Percentiles rank a stretch among this genome's conserved stretches.
phyloP scores from a whole-genome alignment of 2,888 invertebrate genomes.

The Dynastes hyllus region DNA sequence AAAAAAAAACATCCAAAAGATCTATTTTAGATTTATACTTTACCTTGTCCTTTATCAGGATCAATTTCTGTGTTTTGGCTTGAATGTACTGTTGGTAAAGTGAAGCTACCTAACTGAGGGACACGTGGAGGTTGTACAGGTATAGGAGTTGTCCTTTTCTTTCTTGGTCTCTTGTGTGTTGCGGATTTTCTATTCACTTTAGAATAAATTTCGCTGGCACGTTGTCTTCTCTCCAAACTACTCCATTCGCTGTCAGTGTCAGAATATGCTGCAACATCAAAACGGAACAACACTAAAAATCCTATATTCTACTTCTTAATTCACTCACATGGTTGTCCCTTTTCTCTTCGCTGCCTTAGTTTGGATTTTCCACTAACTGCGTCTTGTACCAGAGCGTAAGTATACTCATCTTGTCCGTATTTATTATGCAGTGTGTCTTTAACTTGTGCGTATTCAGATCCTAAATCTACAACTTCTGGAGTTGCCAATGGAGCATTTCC shows the following conservation, averaged over 20 bases:
- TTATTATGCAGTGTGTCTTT: slow-evolving; percentile 74
- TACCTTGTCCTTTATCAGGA: slow-evolving; percentile 67
- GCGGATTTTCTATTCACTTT: slow-evolving; percentile 81
- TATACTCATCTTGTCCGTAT: slow-evolving; percentile 76
- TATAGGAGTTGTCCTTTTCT: slow-evolving; percentile 84
- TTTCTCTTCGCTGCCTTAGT: slow-evolving; percentile 77
- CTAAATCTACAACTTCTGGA: slow-evolving; percentile 84
- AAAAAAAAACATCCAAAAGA: slow-evolving; percentile 24
- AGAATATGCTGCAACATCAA: slow-evolving; percentile 78
- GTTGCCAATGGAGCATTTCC: slow-evolving; percentile 84
- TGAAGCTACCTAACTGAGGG: slow-evolving; percentile 75
- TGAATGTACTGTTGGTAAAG: slow-evolving; percentile 65
- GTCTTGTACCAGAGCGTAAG: slow-evolving; percentile 81
- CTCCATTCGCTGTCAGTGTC: slow-evolving; percentile 94
- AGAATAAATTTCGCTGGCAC: slow-evolving; percentile 76
- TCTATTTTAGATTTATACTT: too few species aligned
- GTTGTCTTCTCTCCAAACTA: slow-evolving; percentile 76
- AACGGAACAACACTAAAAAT: neutral
- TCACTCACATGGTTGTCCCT: slow-evolving; percentile 77
- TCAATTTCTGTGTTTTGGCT: slow-evolving; percentile 64
- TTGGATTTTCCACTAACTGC: slow-evolving; percentile 77
- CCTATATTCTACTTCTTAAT: neutral
- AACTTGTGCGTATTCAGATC: slow-evolving; percentile 83
- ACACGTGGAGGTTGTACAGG: slow-evolving; percentile 91
- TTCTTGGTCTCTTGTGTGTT: slow-evolving; percentile 82